phyloP scores from a whole-genome alignment of 2,113 vertebrate species.

The Neotragus moschatus region DNA sequence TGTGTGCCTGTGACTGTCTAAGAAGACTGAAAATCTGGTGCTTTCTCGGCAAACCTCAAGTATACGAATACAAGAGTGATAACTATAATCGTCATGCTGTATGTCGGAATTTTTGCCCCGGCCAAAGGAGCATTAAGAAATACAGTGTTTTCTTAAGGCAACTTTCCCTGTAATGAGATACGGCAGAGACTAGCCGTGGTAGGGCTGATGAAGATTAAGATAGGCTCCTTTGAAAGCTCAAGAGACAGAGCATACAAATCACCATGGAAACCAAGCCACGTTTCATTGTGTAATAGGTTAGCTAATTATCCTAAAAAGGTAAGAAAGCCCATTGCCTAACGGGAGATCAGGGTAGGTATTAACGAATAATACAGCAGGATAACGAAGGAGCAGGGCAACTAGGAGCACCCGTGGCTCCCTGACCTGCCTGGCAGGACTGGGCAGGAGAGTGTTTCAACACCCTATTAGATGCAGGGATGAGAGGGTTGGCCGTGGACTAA shows the following conservation, averaged over 20 bases:
- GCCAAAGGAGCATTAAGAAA: neutral
- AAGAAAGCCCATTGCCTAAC: neutral
- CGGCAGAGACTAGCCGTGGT: neutral
- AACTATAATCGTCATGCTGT: neutral
- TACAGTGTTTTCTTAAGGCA: neutral
- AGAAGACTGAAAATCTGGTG: neutral
- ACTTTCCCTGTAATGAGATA: slow-evolving; percentile 3
- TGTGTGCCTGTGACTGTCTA: neutral
- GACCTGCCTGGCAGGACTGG: neutral
- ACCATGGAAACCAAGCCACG: slow-evolving; percentile 35
- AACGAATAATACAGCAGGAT: neutral
- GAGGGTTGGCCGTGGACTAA: neutral
- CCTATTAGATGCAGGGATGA: neutral
- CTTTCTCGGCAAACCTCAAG: neutral
- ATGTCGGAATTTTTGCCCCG: slow-evolving; percentile 6
- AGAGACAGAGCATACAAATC: neutral
- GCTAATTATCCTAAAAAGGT: slow-evolving; percentile 54
- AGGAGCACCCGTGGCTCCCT: neutral
- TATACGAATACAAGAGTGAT: neutral
- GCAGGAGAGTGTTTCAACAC: too few species aligned
- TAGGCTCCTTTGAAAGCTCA: slow-evolving; percentile 30
- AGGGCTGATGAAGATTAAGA: neutral
- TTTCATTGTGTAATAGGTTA: slow-evolving; percentile 1
- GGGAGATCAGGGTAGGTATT: neutral
- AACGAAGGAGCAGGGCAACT: neutral